Conservation (phyloP, 2,797 vertebrate genomes). For the Mallotus villosus region DNA sequence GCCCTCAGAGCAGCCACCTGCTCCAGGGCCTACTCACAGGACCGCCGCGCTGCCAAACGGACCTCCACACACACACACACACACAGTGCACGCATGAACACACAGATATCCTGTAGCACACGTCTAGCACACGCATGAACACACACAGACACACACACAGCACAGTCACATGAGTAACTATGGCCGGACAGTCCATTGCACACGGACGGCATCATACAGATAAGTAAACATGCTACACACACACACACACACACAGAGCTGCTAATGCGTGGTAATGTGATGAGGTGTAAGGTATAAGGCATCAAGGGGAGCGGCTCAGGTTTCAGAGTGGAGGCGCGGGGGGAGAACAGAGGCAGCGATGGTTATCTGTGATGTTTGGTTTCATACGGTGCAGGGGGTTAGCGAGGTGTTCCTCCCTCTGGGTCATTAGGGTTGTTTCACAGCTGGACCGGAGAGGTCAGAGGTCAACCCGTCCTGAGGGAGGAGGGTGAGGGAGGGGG, state of each 20-base stretch:
- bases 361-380: constrained; percentile 34
- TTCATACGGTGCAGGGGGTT: background rate
- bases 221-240: background rate
- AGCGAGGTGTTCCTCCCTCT: constrained; percentile 1
- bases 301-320: constrained; percentile 20
- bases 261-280: constrained; percentile 29
- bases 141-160: background rate
- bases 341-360: constrained; percentile 19
- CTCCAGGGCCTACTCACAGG: constrained; percentile 65
- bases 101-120: no score
- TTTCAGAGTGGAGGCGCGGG: constrained; percentile 29
- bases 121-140: constrained; percentile 5
- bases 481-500: background rate
- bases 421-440: constrained; percentile 30
- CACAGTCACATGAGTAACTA: background rate
- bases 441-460: constrained; percentile 23
- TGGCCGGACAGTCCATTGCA: no score
- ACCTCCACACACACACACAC: constrained; percentile 58
- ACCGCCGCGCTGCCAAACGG: constrained; percentile 76
- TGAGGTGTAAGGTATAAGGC: constrained; percentile 17
- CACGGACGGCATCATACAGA: constrained; percentile 3
- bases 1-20: constrained; percentile 63
- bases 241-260: constrained; percentile 11
- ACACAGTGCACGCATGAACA: no score
- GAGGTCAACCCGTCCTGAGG: constrained; percentile 5